Conservation (phyloP, 2,113 vertebrate species). For the Onychostoma macrolepis region DNA sequence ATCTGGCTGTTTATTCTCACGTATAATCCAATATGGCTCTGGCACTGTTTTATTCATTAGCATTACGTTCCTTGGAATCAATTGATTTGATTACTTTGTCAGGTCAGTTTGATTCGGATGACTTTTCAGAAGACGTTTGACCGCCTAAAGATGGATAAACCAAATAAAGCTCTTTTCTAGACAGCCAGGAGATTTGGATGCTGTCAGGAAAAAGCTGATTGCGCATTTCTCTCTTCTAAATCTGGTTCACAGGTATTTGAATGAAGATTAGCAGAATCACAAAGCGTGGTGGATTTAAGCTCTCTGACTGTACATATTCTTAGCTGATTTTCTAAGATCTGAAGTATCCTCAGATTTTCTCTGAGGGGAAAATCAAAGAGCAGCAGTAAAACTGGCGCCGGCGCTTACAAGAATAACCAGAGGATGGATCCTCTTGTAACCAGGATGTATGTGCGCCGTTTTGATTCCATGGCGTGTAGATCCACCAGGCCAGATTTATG, state of each 20-base stretch:
- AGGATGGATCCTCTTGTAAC: slow-evolving; percentile 20
- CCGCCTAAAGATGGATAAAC: neutral
- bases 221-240: neutral
- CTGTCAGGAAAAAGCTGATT: slow-evolving; percentile 20
- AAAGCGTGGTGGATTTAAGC: slow-evolving; percentile 21
- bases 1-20: neutral
- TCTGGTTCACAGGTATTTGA: slow-evolving; percentile 14
- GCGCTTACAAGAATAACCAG: slow-evolving; percentile 7
- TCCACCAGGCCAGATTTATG: neutral
- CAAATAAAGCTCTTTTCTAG: neutral
- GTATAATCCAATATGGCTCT: neutral
- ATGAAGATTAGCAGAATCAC: slow-evolving; percentile 8
- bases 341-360: neutral
- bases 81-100: slow-evolving; percentile 6
- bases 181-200: neutral
- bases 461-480: neutral
- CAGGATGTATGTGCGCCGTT: neutral
- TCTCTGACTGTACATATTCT: slow-evolving; percentile 1
- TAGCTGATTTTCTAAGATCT: slow-evolving; percentile 15
- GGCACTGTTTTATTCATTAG: neutral
- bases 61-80: neutral
- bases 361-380: slow-evolving; percentile 4
- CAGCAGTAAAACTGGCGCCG: neutral
- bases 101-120: neutral
- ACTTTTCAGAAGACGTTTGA: neutral